Base-by-base conservation (phyloP, 1,140 invertebrate genomes). In the Spodoptera litura region DNA sequence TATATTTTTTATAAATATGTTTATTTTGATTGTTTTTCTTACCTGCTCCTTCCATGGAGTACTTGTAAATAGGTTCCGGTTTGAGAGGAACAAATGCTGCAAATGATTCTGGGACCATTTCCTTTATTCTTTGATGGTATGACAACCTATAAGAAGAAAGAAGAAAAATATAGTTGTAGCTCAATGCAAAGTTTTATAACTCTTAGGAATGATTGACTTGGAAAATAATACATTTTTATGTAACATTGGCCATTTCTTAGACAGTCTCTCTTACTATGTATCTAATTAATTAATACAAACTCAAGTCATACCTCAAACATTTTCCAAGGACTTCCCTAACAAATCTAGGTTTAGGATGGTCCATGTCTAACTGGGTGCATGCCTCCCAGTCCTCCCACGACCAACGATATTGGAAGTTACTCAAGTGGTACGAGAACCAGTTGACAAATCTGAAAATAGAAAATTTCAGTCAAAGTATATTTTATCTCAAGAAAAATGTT, bases 381-480 rank as follows among this genome's bases (percentile, higher is more conserved):
- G 96, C 96, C 86, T 97, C 97, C 98, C 98, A 99, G 87, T 99
- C 98, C 85, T 99, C 98, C 99, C 99, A 99, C 2, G 98, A 98
- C 99, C 99, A 99, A 70, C 98, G 96, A 88, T 99, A 99, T 94
- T 99, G 99, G 89, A 99, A 99, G 95, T 99, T 99, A 90, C 99
- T 99, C 92, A 99, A 96, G 95, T 99, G 99, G 90, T 99, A 99
- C 0, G 98, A 96, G 95, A 99, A 99, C 99, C 99, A 99, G 89
- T 97, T 97, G 3, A 98, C 97, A 94, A 99, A 99, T 84, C 94
- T 95, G 84, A 27, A 92, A 91, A n/a, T 81, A 66, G 44, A 77
- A 20, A 64, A 35, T 35, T 61, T 3, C 20, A 13, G n/a, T 64
- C 15, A 64, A 2, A 20, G 2, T 8, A 64, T 12, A 13, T n/a